Base-by-base conservation (phyloP, 2,888 invertebrate genomes). In the Andrena praecox region DNA sequence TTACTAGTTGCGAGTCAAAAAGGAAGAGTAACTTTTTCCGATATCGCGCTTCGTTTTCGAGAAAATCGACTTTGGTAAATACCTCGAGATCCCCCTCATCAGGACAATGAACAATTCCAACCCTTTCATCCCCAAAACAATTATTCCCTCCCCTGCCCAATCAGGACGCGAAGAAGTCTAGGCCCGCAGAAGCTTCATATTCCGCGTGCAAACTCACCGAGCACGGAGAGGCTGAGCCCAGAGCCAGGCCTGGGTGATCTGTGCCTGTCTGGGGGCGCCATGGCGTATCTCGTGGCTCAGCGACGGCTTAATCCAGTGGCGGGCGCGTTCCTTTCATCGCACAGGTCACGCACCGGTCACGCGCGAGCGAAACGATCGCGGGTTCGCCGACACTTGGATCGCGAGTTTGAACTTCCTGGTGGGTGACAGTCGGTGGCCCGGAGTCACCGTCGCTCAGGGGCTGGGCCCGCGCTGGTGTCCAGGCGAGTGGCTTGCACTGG, bases 161-260 rank as follows among this genome's bases (percentile, higher is more conserved):
- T 29, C 2, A 2, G 4, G 16, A 42, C 42, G 1, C 12, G 12
- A 12, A 29, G 12, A 42, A 42, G 12, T 12, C 4, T 12, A 0
- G 12, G 1, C 4, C 42, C 42, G 12, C 0, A n/a, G 42, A 12
- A 12, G 42, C 42, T 42, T n/a, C 10, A 2, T n/a, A 35, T 16
- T 20, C 27, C 8, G 31, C 54, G 33, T 8, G 27, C 10, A 63
- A 77, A 94, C 94, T 94, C 93, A 95, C 94, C 94, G 87, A 94
- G 92, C 84, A 94, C 94, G 77, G 94, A 94, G 88, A 94, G 93
- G 91, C 94, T 94, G 83, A 94, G 92, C 63, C 94, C 94, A 76
- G 94, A 94, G 87, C 94, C 94, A 87, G 94, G 93, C 90, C 93
- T 92, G 85, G 91, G 92, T 87, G 90, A 88, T 86, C 91, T 89